phyloP scores from a whole-genome alignment of 2,113 vertebrate genomes.

The Chitala chitala region DNA sequence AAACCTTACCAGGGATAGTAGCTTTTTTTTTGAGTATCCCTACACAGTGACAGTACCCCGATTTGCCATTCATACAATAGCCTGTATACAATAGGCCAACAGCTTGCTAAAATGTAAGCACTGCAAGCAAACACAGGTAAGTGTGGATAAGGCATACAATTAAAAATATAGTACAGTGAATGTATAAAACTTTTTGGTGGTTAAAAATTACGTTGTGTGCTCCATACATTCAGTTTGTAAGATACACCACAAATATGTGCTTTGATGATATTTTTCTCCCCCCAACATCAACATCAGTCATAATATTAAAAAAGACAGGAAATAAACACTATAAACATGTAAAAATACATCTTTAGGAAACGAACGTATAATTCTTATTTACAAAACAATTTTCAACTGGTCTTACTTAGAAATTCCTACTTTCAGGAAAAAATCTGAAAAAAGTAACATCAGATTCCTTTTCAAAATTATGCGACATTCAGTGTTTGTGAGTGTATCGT shows the following conservation, averaged over 20 bases:
- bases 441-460: not conserved
- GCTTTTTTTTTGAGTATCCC: not conserved
- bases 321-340: conserved; percentile 52
- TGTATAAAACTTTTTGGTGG: conserved; percentile 12
- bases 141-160: not conserved
- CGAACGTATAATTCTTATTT: conserved; percentile 24
- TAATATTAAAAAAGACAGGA: conserved; percentile 18
- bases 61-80: not conserved
- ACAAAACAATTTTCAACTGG: conserved; percentile 6
- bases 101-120: conserved; percentile 15
- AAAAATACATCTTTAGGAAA: conserved; percentile 47
- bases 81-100: not conserved
- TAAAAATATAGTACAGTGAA: not conserved
- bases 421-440: conserved; percentile 3
- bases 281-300: not conserved
- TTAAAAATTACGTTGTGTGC: not conserved
- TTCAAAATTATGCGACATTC: not conserved
- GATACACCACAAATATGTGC: conserved; percentile 16
- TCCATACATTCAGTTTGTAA: conserved; percentile 9
- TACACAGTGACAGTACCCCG: not conserved
- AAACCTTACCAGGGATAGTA: not conserved
- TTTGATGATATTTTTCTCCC: not conserved
- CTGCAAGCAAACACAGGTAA: not conserved
- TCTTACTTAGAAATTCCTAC: not conserved
- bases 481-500: not conserved